Evolutionary conservation across 1,140 invertebrate species (phyloP), one percentile per base, ranked within the genome.

Genomic region (Hetaerina americana): DNA sequence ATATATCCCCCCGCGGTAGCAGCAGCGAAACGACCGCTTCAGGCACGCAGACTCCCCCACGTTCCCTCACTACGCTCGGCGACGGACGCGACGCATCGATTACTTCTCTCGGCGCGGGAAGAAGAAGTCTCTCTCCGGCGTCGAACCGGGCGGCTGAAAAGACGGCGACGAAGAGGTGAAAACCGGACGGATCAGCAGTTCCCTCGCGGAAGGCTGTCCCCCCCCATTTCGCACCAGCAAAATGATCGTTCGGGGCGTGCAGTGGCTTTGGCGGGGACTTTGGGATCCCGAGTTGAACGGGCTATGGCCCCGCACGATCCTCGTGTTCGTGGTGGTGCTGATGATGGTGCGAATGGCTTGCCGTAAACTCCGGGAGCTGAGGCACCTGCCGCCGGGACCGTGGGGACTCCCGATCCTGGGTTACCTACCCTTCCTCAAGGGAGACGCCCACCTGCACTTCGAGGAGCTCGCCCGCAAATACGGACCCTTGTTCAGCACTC

Each of bases 341-440:
- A 57, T 81, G 5, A 8, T 82, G 18, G 82, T 84, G 57, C 79
- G 82, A 15, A 72, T 79, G n/a, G 40, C 85, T 18, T 85, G 87
- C 78, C 83, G 84, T 79, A 76, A 86, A 5, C 26, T 70, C 18
- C 79, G 80, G 8, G 85, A 88, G 73, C 76, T 85, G 26, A 79
- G 81, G 25, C 82, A 82, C 66, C 79, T 94, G 71, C 93, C 93
- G 0, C 93, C 94, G 0, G 93, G 94, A 1, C 94, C 94, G 0
- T 90, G 89, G 88, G 92, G 92, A 0, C 77, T 92, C 12, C 93
- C 93, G 5, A 81, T 95, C 66, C 80, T 94, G 67, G 94, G 94
- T 12, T 94, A 90, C 77, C 81, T 95, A 40, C 89, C 90, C 0
- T 92, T 91, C 79, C 83, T 95, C 75, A 90, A 87, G 71, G 86